Evolutionary conservation across 2,888 invertebrate genomes (phyloP), one percentile per base, ranked within the genome.

Genomic region (Brachycybe producta): DNA sequence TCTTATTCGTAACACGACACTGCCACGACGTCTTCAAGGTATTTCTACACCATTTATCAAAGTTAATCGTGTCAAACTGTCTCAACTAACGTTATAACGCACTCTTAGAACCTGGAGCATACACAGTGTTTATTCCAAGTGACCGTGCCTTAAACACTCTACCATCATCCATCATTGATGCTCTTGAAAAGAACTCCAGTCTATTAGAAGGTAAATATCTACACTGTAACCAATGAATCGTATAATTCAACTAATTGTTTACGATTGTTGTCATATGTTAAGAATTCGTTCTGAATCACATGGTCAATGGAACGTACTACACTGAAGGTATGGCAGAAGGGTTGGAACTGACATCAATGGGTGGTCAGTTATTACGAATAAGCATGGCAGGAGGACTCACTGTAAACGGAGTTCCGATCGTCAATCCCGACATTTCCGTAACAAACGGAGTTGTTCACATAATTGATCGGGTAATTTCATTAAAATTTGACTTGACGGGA

Each of bases 281-380:
- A 49, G 49, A 49, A 41, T 49, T 49, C 23, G 24, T 49, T 28
- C 23, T 49, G 21, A 49, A 49, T 34, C 49, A 49, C 32, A 41
- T 49, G 27, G 49, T 49, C 8, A 49, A 30, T 28, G 49, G 49
- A 24, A 49, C 49, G 2, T 49, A 49, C 24, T 49, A 41, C 41
- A 49, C 49, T 15, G 41, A 40, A 5, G 49, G 49, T 8, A 28
- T 49, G 32, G 28, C 27, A 7, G 49, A 49, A 41, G 49, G 49
- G 28, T 7, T 41, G 19, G 49, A 49, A 32, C 24, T 49, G 11
- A 41, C 30, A 21, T 41, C 49, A 2, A 19, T 49, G 19, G 49
- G 49, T 21, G 49, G 49, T 11, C 40, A 49, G 24, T 26, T 41
- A 19, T 19, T 49, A 15, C 27, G 49, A 32, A 41, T 49, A 21